Evolutionary conservation across 2,113 vertebrate genomes (phyloP), one percentile per base, ranked within the genome.

Genomic region (Toxostoma redivivum): DNA sequence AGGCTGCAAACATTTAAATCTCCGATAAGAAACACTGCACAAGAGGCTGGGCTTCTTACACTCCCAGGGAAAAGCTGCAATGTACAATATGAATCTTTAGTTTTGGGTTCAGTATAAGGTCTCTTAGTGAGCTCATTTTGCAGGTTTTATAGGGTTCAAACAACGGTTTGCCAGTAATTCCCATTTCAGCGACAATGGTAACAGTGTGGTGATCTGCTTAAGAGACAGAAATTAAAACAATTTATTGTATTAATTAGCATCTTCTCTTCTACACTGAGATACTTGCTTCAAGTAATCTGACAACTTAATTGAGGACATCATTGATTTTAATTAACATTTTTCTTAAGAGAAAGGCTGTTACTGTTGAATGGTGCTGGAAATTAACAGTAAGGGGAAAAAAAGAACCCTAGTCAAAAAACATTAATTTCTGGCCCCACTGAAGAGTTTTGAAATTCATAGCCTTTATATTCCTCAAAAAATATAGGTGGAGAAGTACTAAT

Each of bases 271-370:
- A 69, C 45, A 76, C 33, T 16, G 35, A 84, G 56, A 80, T 58
- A 27, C 62, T 92, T 83, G 42, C 83, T 90, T 35, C 48, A 45
- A 89, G 42, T 33, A 93, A 83, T 60, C 67, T 62, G 67, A 86
- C 83, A 88, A 69, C 31, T 77, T 85, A 90, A 95, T 77, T 86
- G 76, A 94, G 66, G 64, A 74, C 58, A 95, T 89, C 38, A 91
- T 80, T 74, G 67, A 89, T 92, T 94, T 88, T 91, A 93, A 69
- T 86, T 86, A 96, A 72, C 81, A 86, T 94, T 88, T 93, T 94
- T 88, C 70, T 76, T 88, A 50, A 38, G 35, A 86, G 61, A 77
- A 93, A 90, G 19, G n/a, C 17, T 86, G 21, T 57, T 91, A 73
- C 35, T 81, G 37, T 64, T 62, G 30, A 42, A 69, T 67, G 33